phyloP scores from a whole-genome alignment of 2,888 invertebrate genomes.

The Platycnemis pennipes region DNA sequence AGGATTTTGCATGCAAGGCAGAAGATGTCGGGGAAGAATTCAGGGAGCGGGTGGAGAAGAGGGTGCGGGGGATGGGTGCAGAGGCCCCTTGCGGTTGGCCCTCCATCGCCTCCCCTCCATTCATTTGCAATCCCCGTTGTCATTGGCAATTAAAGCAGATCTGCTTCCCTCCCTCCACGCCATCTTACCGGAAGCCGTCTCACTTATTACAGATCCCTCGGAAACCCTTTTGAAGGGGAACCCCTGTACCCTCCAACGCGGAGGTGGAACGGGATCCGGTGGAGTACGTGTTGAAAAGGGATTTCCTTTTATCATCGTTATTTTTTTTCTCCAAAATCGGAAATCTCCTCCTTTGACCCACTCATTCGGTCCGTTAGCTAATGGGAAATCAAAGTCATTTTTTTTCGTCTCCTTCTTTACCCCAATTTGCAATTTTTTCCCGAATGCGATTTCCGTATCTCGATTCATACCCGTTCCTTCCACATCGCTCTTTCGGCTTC shows the following conservation, averaged over 20 bases:
- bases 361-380: neutral
- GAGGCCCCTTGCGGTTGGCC: too few relatives aligned
- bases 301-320: neutral
- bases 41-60: too few relatives aligned
- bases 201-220: conserved; percentile 33
- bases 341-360: neutral
- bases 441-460: neutral
- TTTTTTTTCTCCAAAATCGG: neutral
- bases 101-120: neutral
- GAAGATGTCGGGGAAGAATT: too few relatives aligned
- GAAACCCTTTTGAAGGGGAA: conserved; percentile 3
- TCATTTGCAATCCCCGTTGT: conserved; percentile 31
- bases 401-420: neutral
- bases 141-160: conserved; percentile 47
- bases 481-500: neutral
- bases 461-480: neutral
- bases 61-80: too few relatives aligned
- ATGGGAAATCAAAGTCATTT: neutral
- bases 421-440: neutral
- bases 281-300: conserved; percentile 4
- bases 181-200: conserved; percentile 15
- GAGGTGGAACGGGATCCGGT: neutral
- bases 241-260: neutral
- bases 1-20: too few relatives aligned
- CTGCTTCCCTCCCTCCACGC: neutral